Conservation (phyloP, 2,113 vertebrate genomes). For the Anhinga anhinga region DNA sequence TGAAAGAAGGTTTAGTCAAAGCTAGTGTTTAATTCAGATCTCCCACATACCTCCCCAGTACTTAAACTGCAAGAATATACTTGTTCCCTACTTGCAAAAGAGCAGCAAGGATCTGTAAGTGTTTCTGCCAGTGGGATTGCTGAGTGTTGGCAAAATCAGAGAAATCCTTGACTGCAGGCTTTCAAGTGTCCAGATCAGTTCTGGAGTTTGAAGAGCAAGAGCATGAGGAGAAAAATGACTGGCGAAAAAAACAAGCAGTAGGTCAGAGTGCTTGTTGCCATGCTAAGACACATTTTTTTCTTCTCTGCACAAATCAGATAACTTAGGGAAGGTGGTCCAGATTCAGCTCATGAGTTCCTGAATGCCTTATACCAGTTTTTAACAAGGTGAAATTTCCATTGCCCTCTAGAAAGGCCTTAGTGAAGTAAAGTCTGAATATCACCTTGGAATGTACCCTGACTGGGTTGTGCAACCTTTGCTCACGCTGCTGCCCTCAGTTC, state of each 20-base stretch:
- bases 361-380: neutral
- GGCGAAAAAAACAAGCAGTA: neutral
- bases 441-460: neutral
- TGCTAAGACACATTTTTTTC: neutral
- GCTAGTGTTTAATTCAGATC: neutral
- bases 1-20: neutral
- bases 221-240: neutral
- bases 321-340: neutral
- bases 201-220: neutral
- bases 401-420: neutral
- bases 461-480: neutral
- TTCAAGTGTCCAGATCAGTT: neutral
- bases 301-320: neutral
- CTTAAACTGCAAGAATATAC: neutral
- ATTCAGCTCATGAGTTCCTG: neutral
- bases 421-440: neutral
- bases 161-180: conserved; percentile 1
- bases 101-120: neutral
- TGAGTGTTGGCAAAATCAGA: conserved; percentile 9
- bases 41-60: neutral
- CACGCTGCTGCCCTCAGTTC: neutral
- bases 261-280: neutral
- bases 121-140: neutral
- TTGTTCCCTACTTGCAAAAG: conserved; percentile 22
- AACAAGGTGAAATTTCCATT: neutral